Base-by-base conservation (phyloP, 2,113 vertebrate species). In the Lophura nycthemera region DNA sequence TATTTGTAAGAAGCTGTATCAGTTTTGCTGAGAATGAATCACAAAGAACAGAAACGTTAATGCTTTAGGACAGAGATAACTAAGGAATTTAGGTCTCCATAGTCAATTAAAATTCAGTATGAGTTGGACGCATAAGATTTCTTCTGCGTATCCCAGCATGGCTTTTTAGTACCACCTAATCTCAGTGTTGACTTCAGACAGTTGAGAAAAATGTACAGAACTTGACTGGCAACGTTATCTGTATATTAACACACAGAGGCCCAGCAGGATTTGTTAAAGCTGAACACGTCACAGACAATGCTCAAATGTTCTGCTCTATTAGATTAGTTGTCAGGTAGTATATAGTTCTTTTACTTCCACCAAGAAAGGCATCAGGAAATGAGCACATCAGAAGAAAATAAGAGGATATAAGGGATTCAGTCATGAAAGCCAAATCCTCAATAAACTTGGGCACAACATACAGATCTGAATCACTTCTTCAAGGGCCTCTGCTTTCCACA, bases 341-440 rank as follows among this genome's bases (percentile, higher is more conserved):
- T 36, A n/a, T 15, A 14, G 50, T 48, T 52, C 40, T 40, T 71
- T 47, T 34, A 25, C 43, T 63, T 32, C 25, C 40, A n/a, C 45
- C 18, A 38, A 29, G 45, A 45, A 25, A 66, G 69, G 30, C 32
- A 56, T 32, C 56, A 45, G 63, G 70, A 66, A 30, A 36, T 63
- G 73, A 80, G 66, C 24, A 9, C 12, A 57, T 8, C 21, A 29
- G 29, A 80, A 36, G 52, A 80, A 79, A 32, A 69, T 30, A 8
- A 80, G 43, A 1, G 0, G 20, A 24, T 6, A 2, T 0, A 52
- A 29, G 15, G 9, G 11, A 72, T 59, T 80, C 40, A 48, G 40
- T 20, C 17, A 73, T 9, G 27, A 47, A 90, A 92, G 24, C 4
- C 18, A 54, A 54, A 70, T 20, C 47, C 64, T 77, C 76, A 71